These are phyloP conservation scores for Sebastes hubbsi DNA, from an alignment of 2,797 vertebrate species.

Conservation along the genomic window DNA sequence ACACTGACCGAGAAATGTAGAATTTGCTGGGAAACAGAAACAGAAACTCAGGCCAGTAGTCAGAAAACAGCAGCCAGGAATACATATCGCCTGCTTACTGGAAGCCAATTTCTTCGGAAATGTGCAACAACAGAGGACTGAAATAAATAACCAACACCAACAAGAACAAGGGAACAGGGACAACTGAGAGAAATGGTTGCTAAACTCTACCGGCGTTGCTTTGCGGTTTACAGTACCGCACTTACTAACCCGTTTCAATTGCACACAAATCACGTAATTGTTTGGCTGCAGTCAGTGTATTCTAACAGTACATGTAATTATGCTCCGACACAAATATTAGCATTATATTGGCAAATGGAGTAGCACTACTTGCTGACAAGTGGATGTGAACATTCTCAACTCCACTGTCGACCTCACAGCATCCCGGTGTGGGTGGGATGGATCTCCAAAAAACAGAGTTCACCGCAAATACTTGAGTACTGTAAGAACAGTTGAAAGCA, in stretches of 20 bases:
- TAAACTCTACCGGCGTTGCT: background rate
- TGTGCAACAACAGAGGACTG: background rate
- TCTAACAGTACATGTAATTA: background rate
- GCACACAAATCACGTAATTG: background rate
- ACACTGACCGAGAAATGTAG: background rate
- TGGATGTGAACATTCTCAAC: constrained; percentile 1
- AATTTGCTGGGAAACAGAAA: background rate
- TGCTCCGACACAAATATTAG: background rate
- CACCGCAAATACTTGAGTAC: background rate
- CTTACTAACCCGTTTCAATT: background rate
- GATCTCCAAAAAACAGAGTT: constrained; percentile 11
- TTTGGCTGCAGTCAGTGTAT: background rate
- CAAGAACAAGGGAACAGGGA: background rate
- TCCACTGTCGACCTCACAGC: background rate
- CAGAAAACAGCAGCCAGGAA: background rate
- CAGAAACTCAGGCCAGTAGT: background rate
- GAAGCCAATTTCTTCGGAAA: background rate
- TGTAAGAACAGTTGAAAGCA: constrained; percentile 4
- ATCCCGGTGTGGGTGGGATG: background rate
- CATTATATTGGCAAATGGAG: background rate
- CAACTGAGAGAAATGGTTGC: background rate
- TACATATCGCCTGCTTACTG: background rate
- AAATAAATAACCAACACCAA: background rate
- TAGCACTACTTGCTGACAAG: constrained; percentile 2
- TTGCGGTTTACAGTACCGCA: background rate